phyloP scores from a whole-genome alignment of 2,888 invertebrate genomes.

The Cheilosia pagana region DNA sequence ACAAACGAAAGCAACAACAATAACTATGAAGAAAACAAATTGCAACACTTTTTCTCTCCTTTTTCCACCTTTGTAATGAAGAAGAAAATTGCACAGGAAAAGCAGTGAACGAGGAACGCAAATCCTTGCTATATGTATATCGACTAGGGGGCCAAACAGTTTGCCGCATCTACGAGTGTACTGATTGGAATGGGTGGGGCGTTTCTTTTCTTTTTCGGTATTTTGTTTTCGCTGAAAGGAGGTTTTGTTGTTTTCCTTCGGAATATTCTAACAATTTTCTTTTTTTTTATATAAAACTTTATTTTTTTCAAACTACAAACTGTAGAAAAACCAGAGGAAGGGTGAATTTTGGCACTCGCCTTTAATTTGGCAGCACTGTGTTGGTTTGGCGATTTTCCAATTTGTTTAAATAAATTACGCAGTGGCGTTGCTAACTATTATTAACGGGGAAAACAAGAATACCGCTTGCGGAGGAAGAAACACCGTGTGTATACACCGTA shows the following conservation, averaged over 20 bases:
- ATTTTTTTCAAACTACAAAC: not conserved
- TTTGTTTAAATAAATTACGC: slow-evolving; percentile 40
- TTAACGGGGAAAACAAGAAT: slow-evolving; percentile 23
- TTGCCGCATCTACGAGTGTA: slow-evolving; percentile 63
- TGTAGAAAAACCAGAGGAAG: not conserved
- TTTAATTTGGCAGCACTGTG: slow-evolving; percentile 61
- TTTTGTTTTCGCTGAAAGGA: slow-evolving; percentile 6
- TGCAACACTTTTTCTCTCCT: slow-evolving; percentile 28
- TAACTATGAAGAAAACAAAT: not conserved
- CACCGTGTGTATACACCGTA: slow-evolving; percentile 77
- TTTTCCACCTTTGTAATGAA: slow-evolving; percentile 28
- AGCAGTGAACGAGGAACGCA: slow-evolving; percentile 29
- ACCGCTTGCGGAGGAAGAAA: slow-evolving; percentile 51
- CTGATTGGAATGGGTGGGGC: slow-evolving; percentile 73
- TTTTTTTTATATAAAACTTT: slow-evolving; percentile 6
- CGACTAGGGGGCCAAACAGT: slow-evolving; percentile 44
- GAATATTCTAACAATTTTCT: not conserved
- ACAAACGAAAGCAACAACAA: slow-evolving; percentile 9
- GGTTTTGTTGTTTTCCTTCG: not conserved
- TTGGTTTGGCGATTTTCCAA: slow-evolving; percentile 6
- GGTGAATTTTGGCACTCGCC: not conserved
- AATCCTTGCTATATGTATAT: slow-evolving; percentile 55
- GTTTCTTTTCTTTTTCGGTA: slow-evolving; percentile 44
- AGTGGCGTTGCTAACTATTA: not conserved
- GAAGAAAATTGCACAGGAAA: slow-evolving; percentile 45